A percentile compares a stretch with the other conserved stretches of the same genome.
These are phyloP conservation scores for Ganaspis sp. DNA, from an alignment of 1,140 invertebrate genomes.

Conservation along the genomic window DNA sequence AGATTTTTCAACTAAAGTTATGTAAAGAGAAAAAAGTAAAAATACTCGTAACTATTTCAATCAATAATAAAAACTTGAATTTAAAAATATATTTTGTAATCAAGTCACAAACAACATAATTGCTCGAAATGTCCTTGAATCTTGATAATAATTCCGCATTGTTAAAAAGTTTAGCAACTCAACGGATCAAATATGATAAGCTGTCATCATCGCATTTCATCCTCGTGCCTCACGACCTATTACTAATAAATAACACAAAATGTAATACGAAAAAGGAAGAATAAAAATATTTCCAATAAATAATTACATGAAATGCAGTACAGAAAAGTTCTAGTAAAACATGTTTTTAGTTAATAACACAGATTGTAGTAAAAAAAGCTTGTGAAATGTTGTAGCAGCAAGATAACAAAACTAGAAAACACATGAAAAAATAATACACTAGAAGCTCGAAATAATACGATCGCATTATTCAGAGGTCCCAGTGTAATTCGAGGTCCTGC, in stretches of 20 bases:
- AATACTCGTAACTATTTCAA: background rate
- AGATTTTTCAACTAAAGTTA: background rate
- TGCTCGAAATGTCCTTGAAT: background rate
- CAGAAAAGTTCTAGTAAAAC: no score
- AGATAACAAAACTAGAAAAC: no score
- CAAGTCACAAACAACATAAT: background rate
- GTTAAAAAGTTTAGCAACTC: background rate
- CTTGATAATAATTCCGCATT: slow-evolving; percentile 13
- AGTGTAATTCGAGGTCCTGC: no score
- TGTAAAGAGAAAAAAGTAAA: background rate
- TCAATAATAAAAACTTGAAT: no score
- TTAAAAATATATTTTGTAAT: no score
- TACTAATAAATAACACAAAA: background rate
- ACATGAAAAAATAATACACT: no score
- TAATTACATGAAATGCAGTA: no score
- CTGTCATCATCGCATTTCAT: slow-evolving; percentile 1
- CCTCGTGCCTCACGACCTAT: background rate
- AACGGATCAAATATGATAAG: background rate
- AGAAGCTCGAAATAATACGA: no score
- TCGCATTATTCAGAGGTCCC: no score
- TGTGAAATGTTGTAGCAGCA: no score
- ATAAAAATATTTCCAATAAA: background rate
- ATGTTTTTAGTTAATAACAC: no score
- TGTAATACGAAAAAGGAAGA: background rate
- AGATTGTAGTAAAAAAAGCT: no score